Evolutionary conservation across 2,113 vertebrate genomes (phyloP), one percentile per base, ranked within the genome.

Genomic region (Ellobius talpinus): DNA sequence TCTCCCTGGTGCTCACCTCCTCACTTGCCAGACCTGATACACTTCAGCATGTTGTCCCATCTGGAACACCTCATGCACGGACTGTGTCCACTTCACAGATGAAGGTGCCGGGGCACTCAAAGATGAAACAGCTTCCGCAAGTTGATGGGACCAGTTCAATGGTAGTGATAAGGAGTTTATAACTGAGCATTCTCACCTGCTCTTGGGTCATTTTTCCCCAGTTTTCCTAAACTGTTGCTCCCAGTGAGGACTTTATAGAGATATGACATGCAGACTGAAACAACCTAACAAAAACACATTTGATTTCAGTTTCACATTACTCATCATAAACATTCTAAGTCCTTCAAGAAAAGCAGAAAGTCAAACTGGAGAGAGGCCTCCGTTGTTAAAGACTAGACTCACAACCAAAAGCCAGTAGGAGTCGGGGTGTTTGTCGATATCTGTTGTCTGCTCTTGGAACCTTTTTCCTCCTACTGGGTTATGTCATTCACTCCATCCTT

Each of bases 341-440:
- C n/a, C 78, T 63, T 74, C n/a, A 58, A 21, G 16, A 33, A 89
- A 93, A 85, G 29, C 33, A 68, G 45, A 95, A 91, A 91, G 85
- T 84, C n/a, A 72, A 5, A 7, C 55, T 81, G 78, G 31, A n/a
- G 33, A 81, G 50, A n/a, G 23, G 50, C 2, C 52, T n/a, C 33
- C 58, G 23, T 5, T 74, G 33, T n/a, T 58, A 58, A n/a, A 24
- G 78, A 4, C 10, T 58, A 24, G 50, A 36, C 52, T 58, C 52
- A 81, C 52, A 81, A 58, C 5, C 33, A 55, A n/a, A 12, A 12
- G 0, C 12, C 19, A 36, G 52, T 81, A 10, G 31, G 2, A n/a
- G 19, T 79, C 1, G 17, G 33, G 10, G 33, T 17, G 47, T 36
- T 4, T 31, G 9, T 11, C 47, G 36, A 5, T 23, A 19, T 55